Evolutionary conservation across 1,140 invertebrate genomes (phyloP), one percentile per base, ranked within the genome.

Genomic region (Thereuonema tuberculata): DNA sequence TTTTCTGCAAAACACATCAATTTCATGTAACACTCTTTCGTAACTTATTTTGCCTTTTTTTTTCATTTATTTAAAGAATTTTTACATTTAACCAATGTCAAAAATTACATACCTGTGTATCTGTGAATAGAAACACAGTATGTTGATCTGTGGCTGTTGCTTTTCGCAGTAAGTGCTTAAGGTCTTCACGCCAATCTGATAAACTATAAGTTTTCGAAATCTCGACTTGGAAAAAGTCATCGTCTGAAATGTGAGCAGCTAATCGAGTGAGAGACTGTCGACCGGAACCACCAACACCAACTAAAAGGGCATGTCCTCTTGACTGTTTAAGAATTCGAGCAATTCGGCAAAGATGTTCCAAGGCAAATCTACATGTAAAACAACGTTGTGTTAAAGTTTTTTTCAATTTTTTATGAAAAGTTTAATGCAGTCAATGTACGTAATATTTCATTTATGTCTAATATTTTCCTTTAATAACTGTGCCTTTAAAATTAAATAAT

Each of bases 291-390:
- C 91, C 91, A 50, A 95, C 84, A 14, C 93, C 93, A 64, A 92
- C 82, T 17, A 93, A 76, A 59, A 93, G 74, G 54, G 82, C 87
- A 74, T 92, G 89, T 70, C 85, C 89, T 64, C 86, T 78, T 27
- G 89, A 88, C 74, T 95, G 92, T 67, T 92, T 91, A 62, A 98
- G 79, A 65, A 98, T 87, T 53, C 93, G 82, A 68, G 86, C 87
- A 65, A 98, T 87, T 68, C 89, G 82, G 15, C 90, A 93, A 60
- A 96, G 80, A 79, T 96, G 93, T 75, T 96, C 92, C 60, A 97
- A 86, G 15, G 92, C 91, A 77, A 93, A 96, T 67, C 87, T 84
- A 65, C 67, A 77, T 70, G 73, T 69, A n/a, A n/a, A n/a, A n/a
- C 53, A 72, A 59, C 12, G n/a, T 12, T 43, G n/a, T 43, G n/a